These are phyloP conservation scores for Penaeus vannamei DNA, from an alignment of 1,140 invertebrate species.

Conservation along the genomic window DNA sequence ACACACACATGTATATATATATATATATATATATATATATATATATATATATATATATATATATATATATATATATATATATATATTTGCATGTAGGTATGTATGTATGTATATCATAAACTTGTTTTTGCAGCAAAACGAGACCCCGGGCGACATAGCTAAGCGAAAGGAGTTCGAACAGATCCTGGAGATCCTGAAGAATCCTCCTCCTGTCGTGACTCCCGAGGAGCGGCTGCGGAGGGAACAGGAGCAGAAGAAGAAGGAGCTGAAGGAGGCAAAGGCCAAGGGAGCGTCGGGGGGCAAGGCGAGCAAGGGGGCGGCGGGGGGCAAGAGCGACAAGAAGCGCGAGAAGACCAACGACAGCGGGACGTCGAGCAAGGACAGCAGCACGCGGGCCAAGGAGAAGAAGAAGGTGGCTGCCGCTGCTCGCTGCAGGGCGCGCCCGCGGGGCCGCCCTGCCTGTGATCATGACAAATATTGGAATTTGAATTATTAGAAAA, in stretches of 20 bases:
- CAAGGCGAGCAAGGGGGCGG: conserved; percentile 47
- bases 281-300: conserved; percentile 27
- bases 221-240: conserved; percentile 70
- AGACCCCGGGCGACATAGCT: conserved; percentile 92
- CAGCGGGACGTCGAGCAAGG: conserved; percentile 69
- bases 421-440: too few relatives aligned
- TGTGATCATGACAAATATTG: too few relatives aligned
- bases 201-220: conserved; percentile 74
- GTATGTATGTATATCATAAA: neutral
- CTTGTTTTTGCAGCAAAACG: conserved; percentile 79
- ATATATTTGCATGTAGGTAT: neutral
- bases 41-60: too few relatives aligned
- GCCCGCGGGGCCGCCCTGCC: too few relatives aligned
- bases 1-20: too few relatives aligned
- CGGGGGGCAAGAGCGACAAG: conserved; percentile 56
- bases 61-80: too few relatives aligned
- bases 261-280: conserved; percentile 49
- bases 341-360: conserved; percentile 68
- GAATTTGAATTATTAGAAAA: too few relatives aligned
- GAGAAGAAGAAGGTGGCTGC: conserved; percentile 69
- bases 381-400: conserved; percentile 67
- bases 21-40: too few relatives aligned
- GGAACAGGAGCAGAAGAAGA: conserved; percentile 69
- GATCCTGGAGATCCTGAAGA: conserved; percentile 84
- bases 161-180: conserved; percentile 87